These are phyloP conservation scores for Hiodon alosoides DNA, from an alignment of 2,113 vertebrate genomes.

Conservation along the genomic window DNA sequence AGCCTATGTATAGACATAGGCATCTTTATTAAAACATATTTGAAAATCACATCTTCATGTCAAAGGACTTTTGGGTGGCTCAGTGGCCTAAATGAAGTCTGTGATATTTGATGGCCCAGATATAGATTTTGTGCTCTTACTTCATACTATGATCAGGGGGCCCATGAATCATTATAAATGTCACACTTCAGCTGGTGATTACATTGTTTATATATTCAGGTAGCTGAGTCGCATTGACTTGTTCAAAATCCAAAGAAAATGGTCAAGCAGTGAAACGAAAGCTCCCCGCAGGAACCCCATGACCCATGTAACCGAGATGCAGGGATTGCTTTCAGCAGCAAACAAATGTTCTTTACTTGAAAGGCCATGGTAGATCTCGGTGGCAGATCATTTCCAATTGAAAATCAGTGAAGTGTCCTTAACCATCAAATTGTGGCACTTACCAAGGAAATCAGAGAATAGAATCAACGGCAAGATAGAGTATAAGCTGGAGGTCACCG, in stretches of 20 bases:
- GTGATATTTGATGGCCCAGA: constrained; percentile 41
- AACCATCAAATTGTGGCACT: constrained; percentile 45
- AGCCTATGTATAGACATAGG: too few species aligned
- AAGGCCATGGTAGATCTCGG: constrained; percentile 49
- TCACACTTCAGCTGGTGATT: constrained; percentile 32
- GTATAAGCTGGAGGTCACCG: constrained; percentile 31
- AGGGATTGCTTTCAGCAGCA: constrained; percentile 17
- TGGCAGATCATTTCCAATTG: constrained; percentile 51
- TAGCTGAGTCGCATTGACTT: constrained; percentile 40
- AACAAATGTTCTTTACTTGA: constrained; percentile 40
- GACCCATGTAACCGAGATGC: constrained; percentile 41
- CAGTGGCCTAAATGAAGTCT: constrained; percentile 43
- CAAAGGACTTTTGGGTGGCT: constrained; percentile 43
- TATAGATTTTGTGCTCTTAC: constrained; percentile 13
- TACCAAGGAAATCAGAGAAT: constrained; percentile 38
- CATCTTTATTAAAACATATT: too few species aligned
- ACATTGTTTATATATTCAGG: constrained; percentile 49
- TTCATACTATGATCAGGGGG: too few species aligned
- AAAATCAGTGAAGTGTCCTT: constrained; percentile 53
- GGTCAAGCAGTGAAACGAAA: constrained; percentile 42
- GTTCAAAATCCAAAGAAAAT: constrained; percentile 52
- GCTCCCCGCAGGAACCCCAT: constrained; percentile 31
- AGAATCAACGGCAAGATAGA: constrained; percentile 29
- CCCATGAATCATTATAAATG: too few species aligned
- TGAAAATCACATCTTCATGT: constrained; percentile 8